phyloP scores from a whole-genome alignment of 2,113 vertebrate genomes.

The Cromileptes altivelis region DNA sequence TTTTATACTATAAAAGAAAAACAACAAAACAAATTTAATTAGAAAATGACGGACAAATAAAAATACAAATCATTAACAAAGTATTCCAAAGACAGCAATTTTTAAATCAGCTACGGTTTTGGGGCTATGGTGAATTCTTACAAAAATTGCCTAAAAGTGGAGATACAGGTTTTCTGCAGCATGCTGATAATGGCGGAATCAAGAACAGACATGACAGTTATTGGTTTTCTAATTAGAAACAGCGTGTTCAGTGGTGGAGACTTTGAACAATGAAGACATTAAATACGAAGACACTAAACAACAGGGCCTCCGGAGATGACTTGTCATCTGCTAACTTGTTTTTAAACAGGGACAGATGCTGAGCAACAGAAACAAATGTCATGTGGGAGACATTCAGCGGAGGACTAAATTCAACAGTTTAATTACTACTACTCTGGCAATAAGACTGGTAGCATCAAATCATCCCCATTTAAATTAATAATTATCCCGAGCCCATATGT shows the following conservation, averaged over 20 bases:
- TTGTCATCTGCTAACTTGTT: constrained; percentile 42
- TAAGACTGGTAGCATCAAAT: neutral
- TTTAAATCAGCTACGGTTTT: constrained; percentile 20
- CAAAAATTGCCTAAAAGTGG: constrained; percentile 4
- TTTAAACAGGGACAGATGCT: constrained; percentile 61
- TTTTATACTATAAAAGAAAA: neutral
- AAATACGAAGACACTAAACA: constrained; percentile 42
- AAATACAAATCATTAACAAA: neutral
- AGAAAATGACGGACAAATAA: neutral
- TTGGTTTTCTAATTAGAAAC: constrained; percentile 68
- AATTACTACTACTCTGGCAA: constrained; percentile 27
- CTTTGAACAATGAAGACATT: constrained; percentile 53
- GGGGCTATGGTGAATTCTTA: neutral
- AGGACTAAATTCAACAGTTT: neutral
- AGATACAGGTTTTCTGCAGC: constrained; percentile 28
- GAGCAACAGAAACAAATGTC: constrained; percentile 30
- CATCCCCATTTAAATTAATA: constrained; percentile 5
- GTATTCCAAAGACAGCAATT: neutral
- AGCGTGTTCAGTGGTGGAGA: constrained; percentile 38
- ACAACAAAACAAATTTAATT: neutral
- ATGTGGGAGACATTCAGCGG: constrained; percentile 11
- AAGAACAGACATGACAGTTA: constrained; percentile 45
- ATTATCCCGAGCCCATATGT: neutral
- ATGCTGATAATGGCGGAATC: constrained; percentile 36
- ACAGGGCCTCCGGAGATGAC: constrained; percentile 24